Percentiles rank a stretch among this genome's conserved stretches.
phyloP scores from a whole-genome alignment of 2,113 vertebrate species.

The Vombatus ursinus region DNA sequence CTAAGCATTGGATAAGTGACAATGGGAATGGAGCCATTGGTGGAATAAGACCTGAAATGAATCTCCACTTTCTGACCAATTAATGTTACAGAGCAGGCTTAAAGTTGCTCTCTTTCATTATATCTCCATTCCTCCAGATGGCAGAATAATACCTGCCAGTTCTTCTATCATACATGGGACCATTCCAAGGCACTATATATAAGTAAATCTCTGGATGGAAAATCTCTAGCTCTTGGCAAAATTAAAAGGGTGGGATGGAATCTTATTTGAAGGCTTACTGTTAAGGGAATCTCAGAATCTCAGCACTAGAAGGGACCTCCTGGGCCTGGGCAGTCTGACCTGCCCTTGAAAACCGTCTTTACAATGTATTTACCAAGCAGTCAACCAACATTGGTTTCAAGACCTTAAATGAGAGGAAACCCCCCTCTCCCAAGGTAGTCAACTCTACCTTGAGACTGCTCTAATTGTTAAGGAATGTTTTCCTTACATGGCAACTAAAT shows the following conservation, averaged over 20 bases:
- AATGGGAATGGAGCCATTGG: neutral
- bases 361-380: neutral
- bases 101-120: neutral
- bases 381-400: neutral
- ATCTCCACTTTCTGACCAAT: neutral
- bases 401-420: neutral
- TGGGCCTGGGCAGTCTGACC: neutral
- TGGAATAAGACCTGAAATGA: neutral
- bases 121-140: neutral
- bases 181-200: neutral
- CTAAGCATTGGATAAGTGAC: neutral
- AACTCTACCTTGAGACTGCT: neutral
- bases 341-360: neutral
- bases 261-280: neutral
- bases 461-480: neutral
- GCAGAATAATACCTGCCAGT: neutral
- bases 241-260: neutral
- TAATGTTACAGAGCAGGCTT: neutral
- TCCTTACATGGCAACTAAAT: neutral
- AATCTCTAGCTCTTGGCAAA: neutral
- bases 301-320: neutral
- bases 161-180: neutral
- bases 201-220: neutral
- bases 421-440: neutral
- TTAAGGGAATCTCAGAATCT: neutral